Conservation (phyloP, 2,797 vertebrate genomes). For the Enteromius trimaculatus region DNA sequence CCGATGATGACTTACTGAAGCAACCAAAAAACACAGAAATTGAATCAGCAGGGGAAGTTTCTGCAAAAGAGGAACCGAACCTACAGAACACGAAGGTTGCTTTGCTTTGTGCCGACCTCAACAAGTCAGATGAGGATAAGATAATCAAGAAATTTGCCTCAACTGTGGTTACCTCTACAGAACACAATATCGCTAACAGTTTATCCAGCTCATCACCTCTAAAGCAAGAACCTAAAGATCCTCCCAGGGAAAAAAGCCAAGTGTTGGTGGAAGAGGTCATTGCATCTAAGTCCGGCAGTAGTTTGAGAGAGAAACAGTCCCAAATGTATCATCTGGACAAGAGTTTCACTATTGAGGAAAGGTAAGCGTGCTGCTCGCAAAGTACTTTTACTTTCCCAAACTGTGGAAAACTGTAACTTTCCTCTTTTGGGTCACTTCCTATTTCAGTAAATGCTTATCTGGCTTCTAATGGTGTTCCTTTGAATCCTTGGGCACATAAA, state of each 20-base stretch:
- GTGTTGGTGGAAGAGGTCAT: slow-evolving; percentile 21
- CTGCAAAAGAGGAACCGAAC: slow-evolving; percentile 18
- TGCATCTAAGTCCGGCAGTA: slow-evolving; percentile 15
- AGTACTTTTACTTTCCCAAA: neutral
- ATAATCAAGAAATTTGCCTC: slow-evolving; percentile 64
- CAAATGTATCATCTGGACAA: slow-evolving; percentile 36
- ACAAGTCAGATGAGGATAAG: slow-evolving; percentile 76
- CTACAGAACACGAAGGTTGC: slow-evolving; percentile 18
- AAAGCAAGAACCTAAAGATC: slow-evolving; percentile 46
- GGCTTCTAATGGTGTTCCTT: neutral
- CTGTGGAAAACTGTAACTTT: neutral
- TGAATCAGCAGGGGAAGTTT: slow-evolving; percentile 24
- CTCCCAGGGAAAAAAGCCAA: slow-evolving; percentile 24
- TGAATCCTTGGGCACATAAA: slow-evolving; percentile 23
- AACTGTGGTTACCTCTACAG: neutral
- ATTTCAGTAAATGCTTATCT: slow-evolving; percentile 2
- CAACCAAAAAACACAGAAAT: slow-evolving; percentile 19
- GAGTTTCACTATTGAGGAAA: slow-evolving; percentile 32
- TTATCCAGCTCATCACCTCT: neutral
- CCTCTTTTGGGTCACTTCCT: neutral
- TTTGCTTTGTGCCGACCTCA: slow-evolving; percentile 51
- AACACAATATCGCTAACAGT: neutral
- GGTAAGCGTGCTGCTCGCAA: slow-evolving; percentile 7
- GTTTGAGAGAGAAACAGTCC: slow-evolving; percentile 27
- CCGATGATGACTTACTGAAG: slow-evolving; percentile 7